Evolutionary conservation across 2,888 invertebrate genomes (phyloP).

Genomic region (Caenorhabditis afra): DNA sequence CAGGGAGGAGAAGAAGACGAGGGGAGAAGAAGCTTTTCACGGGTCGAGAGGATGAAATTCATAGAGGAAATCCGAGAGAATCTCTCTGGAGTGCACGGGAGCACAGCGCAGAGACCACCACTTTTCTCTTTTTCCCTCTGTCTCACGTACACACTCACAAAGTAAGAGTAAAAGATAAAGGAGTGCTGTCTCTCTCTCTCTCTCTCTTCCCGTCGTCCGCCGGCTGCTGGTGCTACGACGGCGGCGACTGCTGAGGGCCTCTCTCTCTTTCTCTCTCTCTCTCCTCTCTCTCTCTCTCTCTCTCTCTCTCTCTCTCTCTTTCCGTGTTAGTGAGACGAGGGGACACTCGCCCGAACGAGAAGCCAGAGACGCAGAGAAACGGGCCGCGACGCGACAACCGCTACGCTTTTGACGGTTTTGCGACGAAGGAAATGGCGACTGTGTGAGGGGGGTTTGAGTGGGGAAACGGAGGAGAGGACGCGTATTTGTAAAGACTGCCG

Average conservation of each 20-base stretch:
- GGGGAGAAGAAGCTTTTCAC: not conserved
- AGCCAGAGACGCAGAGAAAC: slow-evolving; percentile 21
- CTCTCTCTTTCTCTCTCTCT: slow-evolving; percentile 7
- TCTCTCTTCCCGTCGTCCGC: slow-evolving; percentile 25
- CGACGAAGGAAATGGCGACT: slow-evolving; percentile 18
- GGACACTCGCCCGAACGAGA: not conserved
- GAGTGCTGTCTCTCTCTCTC: slow-evolving; percentile 38
- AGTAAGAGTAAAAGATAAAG: slow-evolving; percentile 59
- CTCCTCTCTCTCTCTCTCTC: slow-evolving; percentile 7
- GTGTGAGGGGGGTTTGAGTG: slow-evolving; percentile 18
- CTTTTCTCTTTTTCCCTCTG: slow-evolving; percentile 12
- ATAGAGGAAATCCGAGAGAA: slow-evolving; percentile 31
- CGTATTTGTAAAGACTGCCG: not conserved
- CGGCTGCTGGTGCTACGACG: slow-evolving; percentile 34
- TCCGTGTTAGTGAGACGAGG: slow-evolving; percentile 4
- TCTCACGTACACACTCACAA: slow-evolving; percentile 39
- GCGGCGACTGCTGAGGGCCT: slow-evolving; percentile 9
- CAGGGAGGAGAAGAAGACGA: slow-evolving; percentile 18
- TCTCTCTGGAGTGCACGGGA: slow-evolving; percentile 41
- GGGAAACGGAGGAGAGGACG: not conserved
- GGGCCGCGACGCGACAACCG: slow-evolving; percentile 56
- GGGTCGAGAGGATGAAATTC: slow-evolving; percentile 28
- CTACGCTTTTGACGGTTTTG: slow-evolving; percentile 59
- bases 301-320: slow-evolving; percentile 14
- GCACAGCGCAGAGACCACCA: slow-evolving; percentile 48